Base-by-base conservation (phyloP, 2,797 vertebrate species). In the Chromis chromis region DNA sequence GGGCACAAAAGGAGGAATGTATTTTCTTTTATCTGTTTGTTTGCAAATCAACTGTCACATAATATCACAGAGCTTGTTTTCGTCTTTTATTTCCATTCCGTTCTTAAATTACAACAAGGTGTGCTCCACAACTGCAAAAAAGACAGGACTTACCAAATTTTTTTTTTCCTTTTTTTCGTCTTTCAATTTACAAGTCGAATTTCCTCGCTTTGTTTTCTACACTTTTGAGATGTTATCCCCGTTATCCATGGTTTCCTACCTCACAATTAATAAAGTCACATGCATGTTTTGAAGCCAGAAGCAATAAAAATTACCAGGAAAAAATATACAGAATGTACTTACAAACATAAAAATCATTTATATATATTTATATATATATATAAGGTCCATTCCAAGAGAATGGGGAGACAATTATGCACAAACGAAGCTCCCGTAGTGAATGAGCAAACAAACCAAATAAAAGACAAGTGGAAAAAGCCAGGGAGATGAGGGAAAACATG, bases 311-410 rank as follows among this genome's bases (percentile, higher is more conserved):
- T 88, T 83, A 93, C 82, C 88, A 86, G 90, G 88, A 92, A 90
- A n/a, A 96, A 95, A 96, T 95, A 96, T 94, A 98, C 96, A 96
- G 95, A 93, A 97, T 94, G 95, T 96, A 97, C 97, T 97, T 96
- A 98, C 96, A 97, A 96, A 97, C 96, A 95, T 94, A 96, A 93
- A 96, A 96, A 96, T 94, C 93, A 95, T 94, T 92, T 44, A 96
- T 96, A 96, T 96, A 87, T 93, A 86, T 92, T 89, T 94, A 90
- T 94, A 83, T 94, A 94, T 97, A 97, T 98, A 97, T 96, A 93
- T 88, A 95, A 91, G 92, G 85, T 89, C 93, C 94, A 94, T 93
- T 94, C 91, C 72, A 67, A 86, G 86, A 78, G 92, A 94, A 93
- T 84, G 91, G 90, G 76, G 86, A 92, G 94, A 94, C 88, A 93